These are phyloP conservation scores for Nicator chloris DNA, from an alignment of 2,113 vertebrate species.

Conservation along the genomic window DNA sequence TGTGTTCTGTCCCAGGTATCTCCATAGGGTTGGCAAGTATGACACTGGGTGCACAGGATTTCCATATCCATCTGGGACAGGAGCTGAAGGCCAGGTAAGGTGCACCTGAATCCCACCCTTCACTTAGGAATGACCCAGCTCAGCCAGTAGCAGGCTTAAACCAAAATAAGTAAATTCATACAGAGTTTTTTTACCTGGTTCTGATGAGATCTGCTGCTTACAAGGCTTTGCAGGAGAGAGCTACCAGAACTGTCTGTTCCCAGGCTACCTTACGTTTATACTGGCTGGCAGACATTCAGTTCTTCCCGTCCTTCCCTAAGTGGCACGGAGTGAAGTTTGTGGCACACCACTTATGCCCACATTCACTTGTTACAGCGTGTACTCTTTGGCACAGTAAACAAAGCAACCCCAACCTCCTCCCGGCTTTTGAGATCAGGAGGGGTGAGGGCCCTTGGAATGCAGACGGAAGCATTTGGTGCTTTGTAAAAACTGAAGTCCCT, in stretches of 20 bases:
- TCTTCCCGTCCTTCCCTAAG: conserved; percentile 27
- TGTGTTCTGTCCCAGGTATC: not conserved
- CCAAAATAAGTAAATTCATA: conserved; percentile 20
- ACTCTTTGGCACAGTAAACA: conserved; percentile 43
- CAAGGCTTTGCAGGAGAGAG: not conserved
- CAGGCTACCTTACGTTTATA: conserved; percentile 23
- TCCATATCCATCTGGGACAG: not conserved
- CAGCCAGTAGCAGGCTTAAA: not conserved
- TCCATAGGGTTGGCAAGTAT: not conserved
- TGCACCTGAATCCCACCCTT: not conserved
- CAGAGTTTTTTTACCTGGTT: conserved; percentile 32
- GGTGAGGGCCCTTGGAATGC: not conserved
- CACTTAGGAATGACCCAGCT: not conserved
- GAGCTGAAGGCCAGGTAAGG: not conserved
- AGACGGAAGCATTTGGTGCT: not conserved
- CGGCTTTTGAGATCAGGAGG: not conserved
- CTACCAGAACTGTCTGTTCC: conserved; percentile 53
- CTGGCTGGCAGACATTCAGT: conserved; percentile 46
- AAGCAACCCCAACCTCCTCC: conserved; percentile 19
- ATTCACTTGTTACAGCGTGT: conserved; percentile 59
- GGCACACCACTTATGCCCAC: conserved; percentile 35
- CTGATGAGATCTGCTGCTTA: conserved; percentile 47
- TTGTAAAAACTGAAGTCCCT: not conserved
- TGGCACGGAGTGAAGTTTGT: conserved; percentile 11
- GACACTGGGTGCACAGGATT: not conserved